Evolutionary conservation across 2,888 invertebrate genomes (phyloP).

Genomic region (Polymixis flavicincta): DNA sequence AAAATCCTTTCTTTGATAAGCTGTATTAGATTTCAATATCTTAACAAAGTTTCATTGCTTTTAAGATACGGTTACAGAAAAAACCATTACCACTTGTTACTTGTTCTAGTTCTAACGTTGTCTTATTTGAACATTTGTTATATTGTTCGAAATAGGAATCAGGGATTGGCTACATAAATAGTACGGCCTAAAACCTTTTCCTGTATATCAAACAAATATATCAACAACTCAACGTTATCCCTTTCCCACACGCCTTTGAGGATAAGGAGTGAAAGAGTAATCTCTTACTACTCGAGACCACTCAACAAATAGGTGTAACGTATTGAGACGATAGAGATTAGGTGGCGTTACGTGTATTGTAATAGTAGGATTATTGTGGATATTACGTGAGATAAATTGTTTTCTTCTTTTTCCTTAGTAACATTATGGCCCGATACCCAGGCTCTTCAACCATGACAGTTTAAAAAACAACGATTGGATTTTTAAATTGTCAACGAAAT

Average conservation of each 20-base stretch:
- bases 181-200: neutral
- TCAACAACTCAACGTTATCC: slow-evolving; percentile 3
- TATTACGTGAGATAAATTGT: neutral
- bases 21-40: neutral
- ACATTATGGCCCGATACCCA: too few species aligned
- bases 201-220: slow-evolving; percentile 5
- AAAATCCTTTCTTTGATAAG: neutral
- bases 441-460: too few species aligned
- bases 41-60: neutral
- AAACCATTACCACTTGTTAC: neutral
- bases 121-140: neutral
- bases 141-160: neutral
- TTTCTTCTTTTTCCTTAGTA: neutral
- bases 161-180: neutral
- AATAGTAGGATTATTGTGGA: slow-evolving; percentile 10
- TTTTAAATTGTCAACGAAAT: neutral
- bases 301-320: slow-evolving; percentile 39
- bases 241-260: slow-evolving; percentile 1
- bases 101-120: neutral
- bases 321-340: slow-evolving; percentile 38
- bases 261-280: slow-evolving; percentile 24
- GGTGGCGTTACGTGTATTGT: slow-evolving; percentile 18
- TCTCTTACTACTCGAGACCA: neutral
- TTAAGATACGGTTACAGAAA: too few species aligned
- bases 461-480: too few species aligned